Evolutionary conservation across 2,888 invertebrate genomes (phyloP).

Genomic region (Drosophila stalkeri): DNA sequence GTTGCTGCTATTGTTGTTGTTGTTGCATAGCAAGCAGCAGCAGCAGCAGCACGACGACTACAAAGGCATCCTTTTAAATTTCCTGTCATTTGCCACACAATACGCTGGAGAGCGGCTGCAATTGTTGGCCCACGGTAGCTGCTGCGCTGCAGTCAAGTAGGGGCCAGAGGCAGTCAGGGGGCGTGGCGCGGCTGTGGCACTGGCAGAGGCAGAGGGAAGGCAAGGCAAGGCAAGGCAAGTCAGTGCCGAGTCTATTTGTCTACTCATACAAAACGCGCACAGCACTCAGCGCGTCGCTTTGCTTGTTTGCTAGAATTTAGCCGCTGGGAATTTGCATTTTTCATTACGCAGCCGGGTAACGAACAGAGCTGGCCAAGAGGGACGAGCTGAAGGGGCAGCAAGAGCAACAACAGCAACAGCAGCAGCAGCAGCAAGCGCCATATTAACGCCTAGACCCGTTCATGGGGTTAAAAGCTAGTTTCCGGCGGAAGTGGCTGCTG

Average conservation of each 20-base stretch:
- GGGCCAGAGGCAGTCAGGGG: background rate
- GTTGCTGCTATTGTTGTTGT: slow-evolving; percentile 43
- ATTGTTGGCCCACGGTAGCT: slow-evolving; percentile 60
- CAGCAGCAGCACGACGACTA: slow-evolving; percentile 67
- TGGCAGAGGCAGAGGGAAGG: too few relatives aligned
- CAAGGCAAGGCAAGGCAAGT: slow-evolving; percentile 35
- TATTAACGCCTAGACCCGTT: slow-evolving; percentile 79
- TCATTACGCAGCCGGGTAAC: slow-evolving; percentile 79
- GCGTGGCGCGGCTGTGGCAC: background rate
- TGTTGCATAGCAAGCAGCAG: slow-evolving; percentile 49
- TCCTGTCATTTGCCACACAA: slow-evolving; percentile 81
- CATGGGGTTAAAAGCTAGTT: slow-evolving; percentile 82
- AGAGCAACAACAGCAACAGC: background rate
- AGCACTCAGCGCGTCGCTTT: slow-evolving; percentile 75
- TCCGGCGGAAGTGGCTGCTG: slow-evolving; percentile 81
- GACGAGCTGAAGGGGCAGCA: slow-evolving; percentile 2
- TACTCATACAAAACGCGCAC: slow-evolving; percentile 59
- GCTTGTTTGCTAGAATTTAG: slow-evolving; percentile 83
- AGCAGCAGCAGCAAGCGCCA: slow-evolving; percentile 56
- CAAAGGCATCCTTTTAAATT: slow-evolving; percentile 82
- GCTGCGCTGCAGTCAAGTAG: slow-evolving; percentile 34
- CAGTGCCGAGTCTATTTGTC: slow-evolving; percentile 69
- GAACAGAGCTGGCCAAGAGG: slow-evolving; percentile 8
- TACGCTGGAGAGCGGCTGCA: slow-evolving; percentile 77
- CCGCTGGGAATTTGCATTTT: slow-evolving; percentile 84